Conservation (phyloP, 2,888 invertebrate species). For the Pristionchus japonicus region DNA sequence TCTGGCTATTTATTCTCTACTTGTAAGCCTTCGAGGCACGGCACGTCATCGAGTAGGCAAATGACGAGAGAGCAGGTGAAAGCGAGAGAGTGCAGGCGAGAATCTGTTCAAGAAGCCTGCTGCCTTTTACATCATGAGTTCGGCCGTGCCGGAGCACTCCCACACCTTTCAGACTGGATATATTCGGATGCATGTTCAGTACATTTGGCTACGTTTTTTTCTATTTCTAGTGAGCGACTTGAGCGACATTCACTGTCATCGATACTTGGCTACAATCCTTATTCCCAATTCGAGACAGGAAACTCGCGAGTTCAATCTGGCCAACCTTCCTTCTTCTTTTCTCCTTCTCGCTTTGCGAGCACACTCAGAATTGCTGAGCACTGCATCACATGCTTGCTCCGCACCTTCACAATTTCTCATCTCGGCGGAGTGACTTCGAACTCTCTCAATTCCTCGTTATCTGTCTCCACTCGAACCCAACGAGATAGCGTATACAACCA, state of each 20-base stretch:
- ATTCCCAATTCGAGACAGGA: neutral
- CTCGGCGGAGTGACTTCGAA: neutral
- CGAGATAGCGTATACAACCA: neutral
- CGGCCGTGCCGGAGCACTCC: neutral
- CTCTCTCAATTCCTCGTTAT: neutral
- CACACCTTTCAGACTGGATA: neutral
- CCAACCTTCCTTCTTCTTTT: neutral
- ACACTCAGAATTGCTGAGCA: constrained; percentile 14
- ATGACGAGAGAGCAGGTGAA: neutral
- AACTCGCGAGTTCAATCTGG: neutral
- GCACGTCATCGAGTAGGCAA: neutral
- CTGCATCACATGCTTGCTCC: neutral
- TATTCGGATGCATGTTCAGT: neutral
- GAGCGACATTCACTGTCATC: neutral
- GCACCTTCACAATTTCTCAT: constrained; percentile 10
- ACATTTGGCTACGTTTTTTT: neutral
- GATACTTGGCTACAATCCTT: neutral
- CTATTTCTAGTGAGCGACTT: neutral
- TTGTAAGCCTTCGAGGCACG: neutral
- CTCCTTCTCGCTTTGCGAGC: neutral
- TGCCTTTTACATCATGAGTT: neutral
- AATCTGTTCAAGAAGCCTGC: constrained; percentile 19
- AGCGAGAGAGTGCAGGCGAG: neutral
- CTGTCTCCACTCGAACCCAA: neutral
- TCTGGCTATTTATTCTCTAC: neutral